Evolutionary conservation across 2,888 invertebrate genomes (phyloP), one percentile per base, ranked within the genome.

Genomic region (Andrena bucephala): DNA sequence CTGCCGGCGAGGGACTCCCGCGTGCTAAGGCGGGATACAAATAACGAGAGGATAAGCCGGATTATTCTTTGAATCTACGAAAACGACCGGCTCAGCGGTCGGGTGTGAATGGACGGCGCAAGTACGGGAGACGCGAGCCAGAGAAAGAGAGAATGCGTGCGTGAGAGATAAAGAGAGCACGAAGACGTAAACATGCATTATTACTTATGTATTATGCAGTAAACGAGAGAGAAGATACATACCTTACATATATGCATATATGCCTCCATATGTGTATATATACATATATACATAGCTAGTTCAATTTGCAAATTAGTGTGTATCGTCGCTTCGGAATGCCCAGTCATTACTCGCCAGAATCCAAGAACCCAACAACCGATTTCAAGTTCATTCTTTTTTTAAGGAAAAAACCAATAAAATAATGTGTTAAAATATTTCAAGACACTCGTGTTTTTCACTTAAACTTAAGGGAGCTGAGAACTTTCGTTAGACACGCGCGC

Each of bases 371-470:
- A 87, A 92, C 83, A 92, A 93, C 88, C 90, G 85, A 92, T 93
- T 93, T 92, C 92, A 92, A 93, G 92, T 93, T 93, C 92, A 93
- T 93, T 93, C 93, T 93, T 93, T 94, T 93, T 94, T 93, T 92
- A 94, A 93, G 91, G 87, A 92, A 92, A 92, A 91, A 91, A 92
- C 85, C 89, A 91, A 93, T 93, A 88, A 93, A 93, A 93, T 93
- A 92, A 93, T 92, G 92, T 93, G 92, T 92, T 92, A 90, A 93
- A 93, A 88, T 88, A 88, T 84, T 84, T 81, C 74, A 72, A 66
- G 29, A 65, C 54, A 36, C 31, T n/a, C 33, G 72, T 77, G 72
- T 77, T 72, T 42, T 65, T 63, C 42, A 36, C 54, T 66, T 66
- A n/a, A 36, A 65, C 33, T 16, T 59, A 20, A 62, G 10, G n/a